These are phyloP conservation scores for Glomeris marginata DNA, from an alignment of 2,888 invertebrate genomes.

Conservation along the genomic window DNA sequence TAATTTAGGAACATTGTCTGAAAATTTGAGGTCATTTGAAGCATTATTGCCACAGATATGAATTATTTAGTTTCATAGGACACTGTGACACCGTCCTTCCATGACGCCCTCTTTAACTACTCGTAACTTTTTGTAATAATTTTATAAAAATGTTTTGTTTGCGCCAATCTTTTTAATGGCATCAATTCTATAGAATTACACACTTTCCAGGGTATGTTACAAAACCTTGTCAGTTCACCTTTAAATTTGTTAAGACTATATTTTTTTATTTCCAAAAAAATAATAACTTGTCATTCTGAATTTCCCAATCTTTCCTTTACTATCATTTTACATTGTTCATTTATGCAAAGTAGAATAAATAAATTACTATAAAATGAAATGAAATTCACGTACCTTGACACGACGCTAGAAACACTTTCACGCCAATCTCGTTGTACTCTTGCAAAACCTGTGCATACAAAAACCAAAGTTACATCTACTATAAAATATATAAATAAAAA, in stretches of 20 bases:
- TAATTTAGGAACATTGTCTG: background rate
- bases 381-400: conserved; percentile 6
- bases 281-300: background rate
- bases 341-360: background rate
- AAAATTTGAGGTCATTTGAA: too few species aligned
- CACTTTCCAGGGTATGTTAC: too few species aligned
- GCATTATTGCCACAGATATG: too few species aligned
- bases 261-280: background rate
- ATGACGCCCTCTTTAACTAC: too few species aligned
- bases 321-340: background rate
- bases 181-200: too few species aligned
- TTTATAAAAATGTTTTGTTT: too few species aligned
- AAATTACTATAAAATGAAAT: background rate
- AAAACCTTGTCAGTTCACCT: too few species aligned
- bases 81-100: too few species aligned
- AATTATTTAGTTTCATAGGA: too few species aligned
- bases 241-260: background rate
- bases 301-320: background rate
- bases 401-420: conserved; percentile 5
- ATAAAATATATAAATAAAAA: background rate
- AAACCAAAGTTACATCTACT: background rate
- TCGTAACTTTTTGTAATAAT: too few species aligned
- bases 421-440: conserved; percentile 4
- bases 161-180: too few species aligned
- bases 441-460: background rate